Base-by-base conservation (phyloP, 2,113 vertebrate species). In the Etheostoma cragini region DNA sequence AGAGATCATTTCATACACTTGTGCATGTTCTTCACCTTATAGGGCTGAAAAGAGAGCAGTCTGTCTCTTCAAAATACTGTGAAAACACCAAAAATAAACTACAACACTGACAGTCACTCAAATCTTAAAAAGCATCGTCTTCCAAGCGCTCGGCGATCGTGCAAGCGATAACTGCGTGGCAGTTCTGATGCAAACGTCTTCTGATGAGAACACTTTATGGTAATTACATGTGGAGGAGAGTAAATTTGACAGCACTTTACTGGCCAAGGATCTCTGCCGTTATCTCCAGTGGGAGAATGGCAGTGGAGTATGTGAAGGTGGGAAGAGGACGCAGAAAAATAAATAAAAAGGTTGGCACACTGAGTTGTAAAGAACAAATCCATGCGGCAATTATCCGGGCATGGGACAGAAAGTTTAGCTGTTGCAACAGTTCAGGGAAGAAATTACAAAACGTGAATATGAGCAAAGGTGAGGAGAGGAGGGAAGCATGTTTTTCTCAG, bases 321-420 rank as follows among this genome's bases (percentile, higher is more conserved):
- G 5, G 7, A 12, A n/a, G 35, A 8, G 30, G 24, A 19, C 38
- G 10, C 4, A 30, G 6, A 21, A 21, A 10, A 3, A 11, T 12
- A 46, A 13, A 38, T 46, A 13, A 30, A 22, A 15, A 58, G 54
- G 58, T 56, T 22, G 22, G 14, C 49, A 64, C 56, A 50, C 56
- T 61, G 1, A 1, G 5, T 68, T 69, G 52, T 60, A 64, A 68
- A 78, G 53, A 85, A 85, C 26, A 79, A 76, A 62, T 67, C 74
- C 42, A 46, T 15, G 30, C 10, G 45, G 75, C 80, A 69, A 86
- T 88, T 75, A 21, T 74, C 4, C 4, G 24, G 33, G 68, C 13
- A 15, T 21, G 52, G 49, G 24, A 58, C 63, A 30, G 63, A 45
- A 62, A 19, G 24, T 75, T 38, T 30, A 3, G 5, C 56, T 4